Conservation (phyloP, 1,140 invertebrate species). For the Acromyrmex heyeri region DNA sequence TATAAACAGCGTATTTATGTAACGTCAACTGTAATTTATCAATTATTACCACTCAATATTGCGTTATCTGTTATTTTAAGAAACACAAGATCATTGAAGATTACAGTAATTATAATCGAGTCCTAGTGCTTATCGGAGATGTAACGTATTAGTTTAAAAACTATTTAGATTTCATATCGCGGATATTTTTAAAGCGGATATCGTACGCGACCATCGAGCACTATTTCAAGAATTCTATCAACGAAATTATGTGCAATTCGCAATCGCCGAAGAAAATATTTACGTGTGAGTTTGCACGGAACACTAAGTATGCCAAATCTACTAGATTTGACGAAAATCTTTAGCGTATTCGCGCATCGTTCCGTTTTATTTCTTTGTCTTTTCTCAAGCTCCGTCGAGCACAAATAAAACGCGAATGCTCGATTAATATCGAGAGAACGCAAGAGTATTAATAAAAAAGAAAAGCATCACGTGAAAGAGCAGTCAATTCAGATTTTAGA, state of each 20-base stretch:
- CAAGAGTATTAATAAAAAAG: background rate
- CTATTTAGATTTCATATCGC: constrained; percentile 38
- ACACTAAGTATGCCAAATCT: background rate
- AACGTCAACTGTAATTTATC: background rate
- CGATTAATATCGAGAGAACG: background rate
- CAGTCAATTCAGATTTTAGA: background rate
- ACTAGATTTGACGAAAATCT: background rate
- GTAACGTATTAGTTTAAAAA: constrained; percentile 36
- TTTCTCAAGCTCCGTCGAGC: background rate
- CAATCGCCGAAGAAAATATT: background rate
- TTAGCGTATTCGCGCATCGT: background rate
- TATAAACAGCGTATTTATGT: constrained; percentile 9
- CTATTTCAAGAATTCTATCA: constrained; percentile 25
- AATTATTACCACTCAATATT: too few species aligned
- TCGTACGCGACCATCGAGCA: background rate
- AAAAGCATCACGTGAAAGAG: background rate
- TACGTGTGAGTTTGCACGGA: background rate
- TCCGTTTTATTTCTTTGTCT: background rate
- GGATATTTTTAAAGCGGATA: constrained; percentile 35
- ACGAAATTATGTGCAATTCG: background rate
- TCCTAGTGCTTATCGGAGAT: background rate
- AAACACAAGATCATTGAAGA: constrained; percentile 16
- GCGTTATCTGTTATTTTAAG: constrained; percentile 18
- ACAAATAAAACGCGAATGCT: background rate
- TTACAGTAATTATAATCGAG: constrained; percentile 40